Evolutionary conservation across 64 coral and sea anemone genomes (phyloP), one percentile per base, ranked within the genome.

Genomic region (Porites australiensis): DNA sequence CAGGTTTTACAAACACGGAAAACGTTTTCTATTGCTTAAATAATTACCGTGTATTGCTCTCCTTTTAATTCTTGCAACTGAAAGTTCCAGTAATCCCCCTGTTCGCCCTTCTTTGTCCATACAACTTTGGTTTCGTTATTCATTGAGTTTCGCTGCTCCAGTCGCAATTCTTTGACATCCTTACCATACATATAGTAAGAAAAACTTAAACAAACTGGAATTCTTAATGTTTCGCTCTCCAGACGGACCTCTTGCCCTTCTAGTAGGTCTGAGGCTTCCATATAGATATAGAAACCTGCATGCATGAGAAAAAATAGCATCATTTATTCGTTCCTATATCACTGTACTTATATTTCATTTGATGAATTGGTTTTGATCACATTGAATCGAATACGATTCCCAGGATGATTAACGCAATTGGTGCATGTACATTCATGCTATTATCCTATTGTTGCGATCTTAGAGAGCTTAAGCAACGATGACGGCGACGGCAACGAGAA

Each of bases 241-340:
- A 84, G 51, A 68, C 61, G 81, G 47, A 84, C 46, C 37, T 22
- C 19, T 69, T 69, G 61, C 7, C 81, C 63, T 50, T 52, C 48
- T n/a, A 69, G 16, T 3, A 84, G 61, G 22, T 88, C 58, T 13
- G 69, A 88, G 22, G 86, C 69, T 77, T 88, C 73, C 69, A 74
- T 88, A 27, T 75, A 58, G 44, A 91, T 64, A 19, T 74, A 91
- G 13, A 75, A 91, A 27, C 54, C 89, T 91, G 20, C 20, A 37
- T 37, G 27, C 27, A 37, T 37, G 27, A 37, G 27, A 37, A 37
- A 37, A 37, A 37, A 37, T 37, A 37, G 27, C 27, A 37, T 37
- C 1, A 37, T 37, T 37, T 37, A 37, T 37, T 37, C 27, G 27
- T 37, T 37, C 27, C 27, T 37, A 37, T 37, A 37, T 37, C 27